These are phyloP conservation scores for Rhopilema esculentum DNA, from an alignment of 30 jellyfish, hydroid and myxozoan genomes.

Conservation along the genomic window DNA sequence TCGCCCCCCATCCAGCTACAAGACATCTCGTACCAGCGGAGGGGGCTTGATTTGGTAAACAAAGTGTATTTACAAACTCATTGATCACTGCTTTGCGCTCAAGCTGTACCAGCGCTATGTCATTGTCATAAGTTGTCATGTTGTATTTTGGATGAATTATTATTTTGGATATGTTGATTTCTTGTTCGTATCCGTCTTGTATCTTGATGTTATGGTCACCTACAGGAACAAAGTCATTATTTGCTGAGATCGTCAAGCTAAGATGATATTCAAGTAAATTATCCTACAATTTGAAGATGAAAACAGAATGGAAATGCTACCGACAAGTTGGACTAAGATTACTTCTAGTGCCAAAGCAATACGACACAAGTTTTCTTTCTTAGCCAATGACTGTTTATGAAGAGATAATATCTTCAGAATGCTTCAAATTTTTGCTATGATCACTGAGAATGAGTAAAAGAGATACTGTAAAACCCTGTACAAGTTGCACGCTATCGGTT, in stretches of 20 bases:
- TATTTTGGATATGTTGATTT: constrained; percentile 45
- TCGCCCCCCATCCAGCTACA: constrained; percentile 93
- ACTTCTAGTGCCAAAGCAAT: no score
- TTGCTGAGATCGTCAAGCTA: neutral
- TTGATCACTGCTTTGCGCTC: constrained; percentile 34
- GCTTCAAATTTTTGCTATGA: no score
- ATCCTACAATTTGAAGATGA: neutral
- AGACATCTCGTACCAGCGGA: constrained; percentile 63
- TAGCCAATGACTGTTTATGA: no score
- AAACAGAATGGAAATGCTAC: neutral
- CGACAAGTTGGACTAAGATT: no score
- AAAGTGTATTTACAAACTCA: constrained; percentile 66
- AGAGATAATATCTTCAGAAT: no score
- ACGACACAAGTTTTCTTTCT: no score
- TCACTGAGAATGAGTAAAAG: no score
- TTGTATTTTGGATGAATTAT: constrained; percentile 63
- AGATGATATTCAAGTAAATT: neutral
- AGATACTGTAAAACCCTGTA: no score
- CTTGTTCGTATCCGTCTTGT: constrained; percentile 70
- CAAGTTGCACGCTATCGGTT: no score
- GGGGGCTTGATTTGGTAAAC: constrained; percentile 65
- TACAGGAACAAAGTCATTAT: neutral
- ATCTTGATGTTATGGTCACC: constrained; percentile 44
- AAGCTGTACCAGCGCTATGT: constrained; percentile 74
- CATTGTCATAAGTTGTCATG: constrained; percentile 76